phyloP scores from a whole-genome alignment of 1,140 invertebrate genomes.

The Gonioctena quinquepunctata region DNA sequence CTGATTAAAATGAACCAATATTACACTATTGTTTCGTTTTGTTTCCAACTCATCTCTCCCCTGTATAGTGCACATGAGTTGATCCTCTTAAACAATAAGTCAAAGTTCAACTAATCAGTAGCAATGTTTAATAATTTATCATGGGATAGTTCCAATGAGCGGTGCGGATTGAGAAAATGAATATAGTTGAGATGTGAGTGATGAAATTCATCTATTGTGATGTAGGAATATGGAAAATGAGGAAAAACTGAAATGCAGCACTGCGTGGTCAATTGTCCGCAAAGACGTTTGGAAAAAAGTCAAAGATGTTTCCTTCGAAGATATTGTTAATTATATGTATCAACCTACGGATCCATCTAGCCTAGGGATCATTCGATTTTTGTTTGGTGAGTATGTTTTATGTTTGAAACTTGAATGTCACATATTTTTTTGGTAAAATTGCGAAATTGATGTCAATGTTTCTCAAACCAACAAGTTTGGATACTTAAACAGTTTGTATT shows the following conservation, averaged over 20 bases:
- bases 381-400: constrained; percentile 73
- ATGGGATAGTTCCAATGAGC: not conserved
- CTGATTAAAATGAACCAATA: too few species aligned
- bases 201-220: not conserved
- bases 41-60: not conserved
- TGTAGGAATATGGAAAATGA: not conserved
- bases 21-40: too few species aligned
- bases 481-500: too few species aligned
- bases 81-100: not conserved
- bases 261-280: not conserved
- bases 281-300: constrained; percentile 18
- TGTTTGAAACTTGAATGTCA: too few species aligned
- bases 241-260: not conserved
- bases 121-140: not conserved
- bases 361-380: constrained; percentile 73
- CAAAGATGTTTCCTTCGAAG: constrained; percentile 33
- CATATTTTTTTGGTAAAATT: too few species aligned
- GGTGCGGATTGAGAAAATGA: too few species aligned
- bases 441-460: too few species aligned
- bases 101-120: not conserved
- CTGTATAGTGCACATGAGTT: not conserved
- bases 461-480: too few species aligned
- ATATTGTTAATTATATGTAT: constrained; percentile 64
- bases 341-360: constrained; percentile 73
- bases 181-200: not conserved